A percentile compares a stretch with the other conserved stretches of the same genome.
These are phyloP conservation scores for Ancistrus triradiatus DNA, from an alignment of 2,113 vertebrate genomes.

Conservation along the genomic window DNA sequence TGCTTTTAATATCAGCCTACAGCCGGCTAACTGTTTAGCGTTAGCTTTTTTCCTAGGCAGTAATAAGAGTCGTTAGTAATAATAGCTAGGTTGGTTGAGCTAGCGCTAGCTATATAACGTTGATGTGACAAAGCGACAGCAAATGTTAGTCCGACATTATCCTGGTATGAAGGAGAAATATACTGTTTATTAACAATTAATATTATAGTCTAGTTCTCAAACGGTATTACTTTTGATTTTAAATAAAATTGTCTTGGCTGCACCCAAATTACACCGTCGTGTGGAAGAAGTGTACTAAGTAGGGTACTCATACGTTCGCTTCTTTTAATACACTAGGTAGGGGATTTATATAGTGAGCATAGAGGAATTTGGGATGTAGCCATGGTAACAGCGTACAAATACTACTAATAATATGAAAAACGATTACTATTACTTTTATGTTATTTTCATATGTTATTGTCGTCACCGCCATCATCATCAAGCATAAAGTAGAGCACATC, in stretches of 20 bases:
- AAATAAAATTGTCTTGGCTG: neutral
- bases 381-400: neutral
- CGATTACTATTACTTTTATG: too few species aligned
- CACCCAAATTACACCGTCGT: neutral
- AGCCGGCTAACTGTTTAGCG: slow-evolving; percentile 11
- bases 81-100: neutral
- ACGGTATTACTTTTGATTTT: neutral
- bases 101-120: neutral
- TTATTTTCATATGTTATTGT: too few species aligned
- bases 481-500: too few species aligned
- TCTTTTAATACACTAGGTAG: too few species aligned
- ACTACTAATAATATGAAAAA: too few species aligned
- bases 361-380: neutral
- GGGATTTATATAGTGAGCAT: too few species aligned
- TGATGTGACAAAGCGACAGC: neutral
- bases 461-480: too few species aligned
- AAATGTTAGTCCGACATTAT: neutral
- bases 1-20: neutral
- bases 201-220: neutral
- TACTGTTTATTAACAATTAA: neutral
- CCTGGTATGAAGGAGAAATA: too few species aligned
- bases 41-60: neutral
- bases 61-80: neutral
- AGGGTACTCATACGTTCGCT: too few species aligned
- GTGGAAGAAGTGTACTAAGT: neutral